Percentiles rank a stretch among this genome's conserved stretches.
Conservation (phyloP, 2,113 vertebrate genomes). For the Phalacrocorax pelagicus region DNA sequence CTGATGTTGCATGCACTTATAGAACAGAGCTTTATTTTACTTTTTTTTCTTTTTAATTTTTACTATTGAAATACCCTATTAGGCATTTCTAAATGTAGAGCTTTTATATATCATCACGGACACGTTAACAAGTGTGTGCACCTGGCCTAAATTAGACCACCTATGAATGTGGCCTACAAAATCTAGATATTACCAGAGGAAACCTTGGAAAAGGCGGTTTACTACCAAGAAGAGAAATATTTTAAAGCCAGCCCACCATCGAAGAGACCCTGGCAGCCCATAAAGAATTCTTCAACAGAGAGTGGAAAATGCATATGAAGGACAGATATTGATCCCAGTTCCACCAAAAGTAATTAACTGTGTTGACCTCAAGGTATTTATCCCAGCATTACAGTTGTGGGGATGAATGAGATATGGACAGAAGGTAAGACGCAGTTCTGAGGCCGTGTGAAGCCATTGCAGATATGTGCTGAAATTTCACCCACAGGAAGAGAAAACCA, state of each 20-base stretch:
- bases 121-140: slow-evolving; percentile 36
- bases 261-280: slow-evolving; percentile 13
- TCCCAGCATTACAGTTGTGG: not conserved
- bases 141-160: slow-evolving; percentile 74
- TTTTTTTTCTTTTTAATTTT: not conserved
- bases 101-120: slow-evolving; percentile 32
- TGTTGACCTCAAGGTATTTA: not conserved
- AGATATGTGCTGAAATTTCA: not conserved
- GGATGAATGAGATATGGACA: not conserved
- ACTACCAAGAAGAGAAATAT: slow-evolving; percentile 23
- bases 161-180: slow-evolving; percentile 50
- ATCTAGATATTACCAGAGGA: slow-evolving; percentile 37
- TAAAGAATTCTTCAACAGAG: slow-evolving; percentile 23
- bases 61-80: not conserved
- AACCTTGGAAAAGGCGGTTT: slow-evolving; percentile 40
- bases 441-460: not conserved
- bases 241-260: slow-evolving; percentile 42
- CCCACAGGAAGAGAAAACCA: not conserved
- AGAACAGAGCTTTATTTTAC: not conserved
- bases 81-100: slow-evolving; percentile 41
- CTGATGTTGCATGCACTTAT: not conserved
- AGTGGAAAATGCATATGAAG: not conserved
- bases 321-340: not conserved
- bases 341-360: not conserved
- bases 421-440: not conserved